Percentiles rank a stretch among this genome's conserved stretches.
Evolutionary conservation across 2,888 invertebrate genomes (phyloP).

Genomic region (Helleia helle): DNA sequence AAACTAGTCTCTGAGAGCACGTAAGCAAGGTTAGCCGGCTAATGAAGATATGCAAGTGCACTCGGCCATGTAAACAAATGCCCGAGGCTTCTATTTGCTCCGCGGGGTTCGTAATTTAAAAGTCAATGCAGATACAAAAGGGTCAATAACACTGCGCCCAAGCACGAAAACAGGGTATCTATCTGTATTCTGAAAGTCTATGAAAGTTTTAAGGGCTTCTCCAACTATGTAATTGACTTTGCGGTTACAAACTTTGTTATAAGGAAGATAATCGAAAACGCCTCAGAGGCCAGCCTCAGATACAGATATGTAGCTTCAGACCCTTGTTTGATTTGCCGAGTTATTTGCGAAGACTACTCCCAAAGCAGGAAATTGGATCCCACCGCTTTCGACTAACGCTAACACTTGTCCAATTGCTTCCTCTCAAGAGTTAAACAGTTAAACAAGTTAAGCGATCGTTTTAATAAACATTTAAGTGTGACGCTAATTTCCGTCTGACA

Average conservation of each 20-base stretch:
- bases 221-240: conserved; percentile 75
- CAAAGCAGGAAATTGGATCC: conserved; percentile 61
- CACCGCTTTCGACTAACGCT: conserved; percentile 40
- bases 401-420: conserved; percentile 65
- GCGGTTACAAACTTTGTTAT: conserved; percentile 71
- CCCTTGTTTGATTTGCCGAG: conserved; percentile 72
- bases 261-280: conserved; percentile 69
- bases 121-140: conserved; percentile 67
- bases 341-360: conserved; percentile 70
- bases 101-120: conserved; percentile 74
- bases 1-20: too few relatives aligned
- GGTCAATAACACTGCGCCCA: conserved; percentile 29
- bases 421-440: conserved; percentile 45
- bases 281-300: conserved; percentile 66
- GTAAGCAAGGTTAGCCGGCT: conserved; percentile 28
- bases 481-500: conserved; percentile 51
- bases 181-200: conserved; percentile 70
- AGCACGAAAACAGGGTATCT: conserved; percentile 73
- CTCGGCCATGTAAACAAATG: conserved; percentile 64
- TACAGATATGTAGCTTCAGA: conserved; percentile 66
- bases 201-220: conserved; percentile 74
- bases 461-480: conserved; percentile 42
- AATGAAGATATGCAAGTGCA: conserved; percentile 70
- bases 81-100: conserved; percentile 60
- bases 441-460: conserved; percentile 39